These are phyloP conservation scores for Chloroceryle inda DNA, from an alignment of 2,797 vertebrate species.

Conservation along the genomic window DNA sequence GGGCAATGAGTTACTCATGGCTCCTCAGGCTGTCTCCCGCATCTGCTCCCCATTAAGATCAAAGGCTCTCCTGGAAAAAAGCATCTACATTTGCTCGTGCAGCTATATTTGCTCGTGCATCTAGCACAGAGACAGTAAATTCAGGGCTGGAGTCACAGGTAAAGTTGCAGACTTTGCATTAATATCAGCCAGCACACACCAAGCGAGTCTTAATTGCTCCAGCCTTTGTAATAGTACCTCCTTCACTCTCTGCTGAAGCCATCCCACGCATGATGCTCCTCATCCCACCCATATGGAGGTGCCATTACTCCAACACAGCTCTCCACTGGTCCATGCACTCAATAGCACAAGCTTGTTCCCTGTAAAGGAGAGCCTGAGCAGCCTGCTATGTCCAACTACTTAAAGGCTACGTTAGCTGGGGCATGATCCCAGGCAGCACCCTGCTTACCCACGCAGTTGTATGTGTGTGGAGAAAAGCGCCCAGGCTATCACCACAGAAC, in stretches of 20 bases:
- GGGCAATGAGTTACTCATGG: neutral
- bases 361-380: neutral
- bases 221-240: neutral
- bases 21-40: neutral
- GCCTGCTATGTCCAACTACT: neutral
- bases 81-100: neutral
- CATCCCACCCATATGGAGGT: neutral
- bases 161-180: neutral
- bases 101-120: neutral
- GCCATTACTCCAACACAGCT: neutral
- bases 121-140: neutral
- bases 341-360: neutral
- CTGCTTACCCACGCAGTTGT: neutral
- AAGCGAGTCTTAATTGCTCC: neutral
- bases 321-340: neutral
- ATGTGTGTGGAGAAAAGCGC: neutral
- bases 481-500: neutral
- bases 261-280: neutral
- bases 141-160: neutral
- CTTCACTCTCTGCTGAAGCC: neutral
- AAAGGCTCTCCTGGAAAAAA: neutral
- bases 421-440: fast-evolving
- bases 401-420: neutral
- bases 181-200: neutral
- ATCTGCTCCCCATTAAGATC: neutral